Percentiles rank a stretch among this genome's conserved stretches.
These are phyloP conservation scores for Callorhinus ursinus DNA, from an alignment of 2,113 vertebrate species.

Conservation along the genomic window DNA sequence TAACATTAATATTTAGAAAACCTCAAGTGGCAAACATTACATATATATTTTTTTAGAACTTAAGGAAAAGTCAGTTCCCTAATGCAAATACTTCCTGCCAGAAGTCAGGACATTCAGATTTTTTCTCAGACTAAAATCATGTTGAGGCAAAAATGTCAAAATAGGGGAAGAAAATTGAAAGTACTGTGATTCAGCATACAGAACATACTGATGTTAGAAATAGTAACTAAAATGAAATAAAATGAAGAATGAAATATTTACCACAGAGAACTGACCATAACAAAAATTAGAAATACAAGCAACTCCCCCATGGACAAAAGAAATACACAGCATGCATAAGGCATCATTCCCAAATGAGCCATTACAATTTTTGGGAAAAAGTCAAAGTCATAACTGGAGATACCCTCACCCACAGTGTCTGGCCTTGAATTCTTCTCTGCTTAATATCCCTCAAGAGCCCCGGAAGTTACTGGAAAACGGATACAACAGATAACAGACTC, in stretches of 20 bases:
- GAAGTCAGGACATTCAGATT: neutral
- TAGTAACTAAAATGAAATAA: neutral
- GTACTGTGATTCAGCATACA: neutral
- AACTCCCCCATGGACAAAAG: neutral
- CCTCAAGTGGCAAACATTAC: neutral
- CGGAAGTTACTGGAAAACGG: neutral
- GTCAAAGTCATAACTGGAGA: neutral
- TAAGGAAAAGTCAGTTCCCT: neutral
- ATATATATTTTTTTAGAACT: slow-evolving; percentile 20
- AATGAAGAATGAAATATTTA: neutral
- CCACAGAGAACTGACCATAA: neutral
- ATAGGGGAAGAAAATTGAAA: neutral
- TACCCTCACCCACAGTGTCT: slow-evolving; percentile 9
- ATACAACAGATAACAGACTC: neutral
- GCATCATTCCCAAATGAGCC: neutral
- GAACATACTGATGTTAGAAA: neutral
- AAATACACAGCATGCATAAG: neutral
- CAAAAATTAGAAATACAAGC: neutral
- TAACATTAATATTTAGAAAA: slow-evolving; percentile 22
- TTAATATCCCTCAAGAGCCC: slow-evolving; percentile 17
- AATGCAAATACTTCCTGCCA: neutral
- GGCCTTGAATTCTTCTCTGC: slow-evolving; percentile 35
- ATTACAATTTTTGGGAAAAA: neutral
- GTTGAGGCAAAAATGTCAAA: neutral
- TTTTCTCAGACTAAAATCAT: neutral